Evolutionary conservation across 1,140 invertebrate genomes (phyloP).

Genomic region (Hetaerina americana): DNA sequence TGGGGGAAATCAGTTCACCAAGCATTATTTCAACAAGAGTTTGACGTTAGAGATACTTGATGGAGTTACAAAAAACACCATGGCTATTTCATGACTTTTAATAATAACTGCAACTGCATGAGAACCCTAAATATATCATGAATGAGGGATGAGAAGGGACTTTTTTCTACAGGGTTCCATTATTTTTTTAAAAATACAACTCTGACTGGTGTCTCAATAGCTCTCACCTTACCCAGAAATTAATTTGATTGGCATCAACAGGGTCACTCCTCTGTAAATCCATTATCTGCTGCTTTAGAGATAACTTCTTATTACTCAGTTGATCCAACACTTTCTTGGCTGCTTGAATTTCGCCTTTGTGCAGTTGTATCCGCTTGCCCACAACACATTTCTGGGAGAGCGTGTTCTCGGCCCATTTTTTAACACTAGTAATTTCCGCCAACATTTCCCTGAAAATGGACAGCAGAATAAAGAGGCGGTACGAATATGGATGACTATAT

Average conservation of each 20-base stretch:
- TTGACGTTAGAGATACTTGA: too few relatives aligned
- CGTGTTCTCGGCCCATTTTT: not conserved
- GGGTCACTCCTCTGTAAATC: not conserved
- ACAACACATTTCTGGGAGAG: not conserved
- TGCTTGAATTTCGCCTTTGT: not conserved
- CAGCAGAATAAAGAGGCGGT: conserved; percentile 29
- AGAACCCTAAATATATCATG: too few relatives aligned
- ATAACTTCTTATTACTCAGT: conserved; percentile 17
- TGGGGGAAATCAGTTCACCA: too few relatives aligned
- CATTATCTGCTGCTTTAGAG: conserved; percentile 14
- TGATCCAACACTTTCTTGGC: not conserved
- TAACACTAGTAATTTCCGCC: conserved; percentile 21
- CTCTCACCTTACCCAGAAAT: not conserved
- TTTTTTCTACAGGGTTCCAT: too few relatives aligned
- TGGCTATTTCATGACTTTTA: too few relatives aligned
- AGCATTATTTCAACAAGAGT: too few relatives aligned
- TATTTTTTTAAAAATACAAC: too few relatives aligned
- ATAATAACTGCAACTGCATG: too few relatives aligned
- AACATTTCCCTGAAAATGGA: conserved; percentile 16
- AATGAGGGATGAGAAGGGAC: too few relatives aligned
- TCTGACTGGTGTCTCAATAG: too few relatives aligned
- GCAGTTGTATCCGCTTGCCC: not conserved
- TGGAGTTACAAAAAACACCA: too few relatives aligned
- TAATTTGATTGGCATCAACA: not conserved
- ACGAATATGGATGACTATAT: conserved; percentile 17